Base-by-base conservation (phyloP, 2,888 invertebrate genomes). In the Andricus quercusramuli region DNA sequence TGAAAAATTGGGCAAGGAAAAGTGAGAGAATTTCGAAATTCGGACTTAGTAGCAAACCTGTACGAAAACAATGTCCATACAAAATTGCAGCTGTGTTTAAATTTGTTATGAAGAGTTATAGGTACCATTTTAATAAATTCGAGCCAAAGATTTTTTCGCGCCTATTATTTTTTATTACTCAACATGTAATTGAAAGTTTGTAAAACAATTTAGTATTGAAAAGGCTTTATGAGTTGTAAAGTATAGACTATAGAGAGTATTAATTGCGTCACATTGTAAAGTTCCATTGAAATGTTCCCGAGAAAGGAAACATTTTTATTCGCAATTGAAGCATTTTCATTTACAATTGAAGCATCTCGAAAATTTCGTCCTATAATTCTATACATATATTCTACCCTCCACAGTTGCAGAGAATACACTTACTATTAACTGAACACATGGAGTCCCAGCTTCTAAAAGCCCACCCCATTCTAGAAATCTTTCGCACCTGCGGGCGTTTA, bases 401-500 rank as follows among this genome's bases (percentile, higher is more conserved):
- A 15, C 29, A 64, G 64, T 65, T 29, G 65, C 37, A 66, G n/a
- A 66, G 37, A 66, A 41, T 37, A 41, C 37, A 66, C 37, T n/a
- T 37, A 11, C 37, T 20, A 62, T 13, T 25, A 25, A 68, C n/a
- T 22, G 67, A 68, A 68, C 51, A 74, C 29, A 74, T 56, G 32
- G 51, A 74, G 29, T 37, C n/a, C n/a, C 11, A 74, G 15, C 5
- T 70, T 70, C 29, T 70, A 47, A 70, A 70, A 47, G 17, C 25
- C 32, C 56, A 37, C 25, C 74, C 74, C 32, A 74, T 74, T 56
- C 32, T 22, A 74, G 74, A 56, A 56, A 74, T 74, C 6, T 74
- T 74, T 74, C 74, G 74, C 74, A 74, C 74, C 74, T 74, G 74
- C 70, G 29, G 29, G 51, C 70, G 51, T 74, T 74, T 74, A 29